Percentiles rank a stretch among this genome's conserved stretches.
Conservation (phyloP, 2,113 vertebrate species). For the Noturus placidus region DNA sequence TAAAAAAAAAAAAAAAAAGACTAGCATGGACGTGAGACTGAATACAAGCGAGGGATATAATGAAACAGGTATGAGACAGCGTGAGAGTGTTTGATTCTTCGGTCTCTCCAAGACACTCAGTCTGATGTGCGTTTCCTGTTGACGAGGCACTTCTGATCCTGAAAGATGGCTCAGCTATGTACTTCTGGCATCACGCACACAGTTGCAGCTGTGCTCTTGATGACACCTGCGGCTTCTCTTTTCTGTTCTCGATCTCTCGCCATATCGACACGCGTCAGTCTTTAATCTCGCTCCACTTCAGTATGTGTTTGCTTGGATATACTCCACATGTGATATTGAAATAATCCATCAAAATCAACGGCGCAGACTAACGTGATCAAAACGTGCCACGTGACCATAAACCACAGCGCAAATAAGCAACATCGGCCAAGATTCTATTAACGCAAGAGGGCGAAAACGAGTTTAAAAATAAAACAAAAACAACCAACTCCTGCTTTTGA, state of each 20-base stretch:
- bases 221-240: constrained; percentile 14
- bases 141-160: constrained; percentile 2
- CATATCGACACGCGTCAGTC: neutral
- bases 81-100: neutral
- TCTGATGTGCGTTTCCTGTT: neutral
- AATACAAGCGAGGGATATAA: neutral
- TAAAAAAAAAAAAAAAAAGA: neutral
- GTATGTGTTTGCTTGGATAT: neutral
- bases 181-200: neutral
- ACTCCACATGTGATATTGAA: neutral
- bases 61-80: neutral
- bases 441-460: neutral
- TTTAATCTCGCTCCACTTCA: neutral
- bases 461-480: too few relatives aligned
- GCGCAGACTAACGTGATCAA: neutral
- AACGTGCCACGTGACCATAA: neutral
- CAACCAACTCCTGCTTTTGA: neutral
- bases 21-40: neutral
- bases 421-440: neutral
- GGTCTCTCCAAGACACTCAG: neutral
- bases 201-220: constrained; percentile 18
- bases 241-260: neutral
- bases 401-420: neutral
- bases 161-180: constrained; percentile 4
- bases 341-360: neutral